A percentile compares a stretch with the other conserved stretches of the same genome.
Conservation (phyloP, 2,113 vertebrate genomes). For the Lampris megalopsis region DNA sequence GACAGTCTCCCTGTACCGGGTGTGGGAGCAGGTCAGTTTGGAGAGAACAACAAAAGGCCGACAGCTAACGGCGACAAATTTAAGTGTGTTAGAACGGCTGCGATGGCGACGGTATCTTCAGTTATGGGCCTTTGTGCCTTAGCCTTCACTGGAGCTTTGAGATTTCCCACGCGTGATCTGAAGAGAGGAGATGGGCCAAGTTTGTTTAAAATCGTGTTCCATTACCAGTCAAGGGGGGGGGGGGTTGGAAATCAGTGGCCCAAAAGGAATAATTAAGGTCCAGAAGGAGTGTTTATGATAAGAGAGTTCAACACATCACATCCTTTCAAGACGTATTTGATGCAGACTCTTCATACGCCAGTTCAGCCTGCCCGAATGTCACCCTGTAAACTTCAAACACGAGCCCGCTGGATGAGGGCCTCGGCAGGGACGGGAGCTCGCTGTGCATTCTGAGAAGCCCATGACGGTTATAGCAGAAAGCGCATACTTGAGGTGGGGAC, state of each 20-base stretch:
- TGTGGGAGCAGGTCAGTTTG: slow-evolving; percentile 39
- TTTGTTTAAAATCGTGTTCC: slow-evolving; percentile 35
- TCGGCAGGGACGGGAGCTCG: slow-evolving; percentile 24
- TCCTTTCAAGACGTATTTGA: slow-evolving; percentile 44
- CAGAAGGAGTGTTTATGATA: slow-evolving; percentile 68
- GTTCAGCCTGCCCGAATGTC: slow-evolving; percentile 35
- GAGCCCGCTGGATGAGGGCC: slow-evolving; percentile 40
- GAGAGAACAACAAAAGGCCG: slow-evolving; percentile 22
- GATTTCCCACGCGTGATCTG: slow-evolving; percentile 25
- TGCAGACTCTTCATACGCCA: slow-evolving; percentile 24
- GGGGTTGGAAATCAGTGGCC: slow-evolving; percentile 32
- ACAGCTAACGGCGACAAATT: slow-evolving; percentile 42
- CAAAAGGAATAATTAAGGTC: slow-evolving; percentile 38
- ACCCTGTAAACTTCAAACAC: slow-evolving; percentile 42
- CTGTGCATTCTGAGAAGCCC: slow-evolving; percentile 33
- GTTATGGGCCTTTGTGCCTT: slow-evolving; percentile 17
- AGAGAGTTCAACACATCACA: slow-evolving; percentile 46
- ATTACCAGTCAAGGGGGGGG: slow-evolving; percentile 37
- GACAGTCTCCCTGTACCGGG: slow-evolving; percentile 54
- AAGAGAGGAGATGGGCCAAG: slow-evolving; percentile 30
- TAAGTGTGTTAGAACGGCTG: slow-evolving; percentile 45
- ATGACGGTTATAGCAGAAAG: slow-evolving; percentile 40
- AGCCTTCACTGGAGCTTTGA: neutral
- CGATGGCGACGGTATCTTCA: slow-evolving; percentile 13
- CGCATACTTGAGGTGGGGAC: slow-evolving; percentile 8